Conservation (phyloP, 1,140 invertebrate genomes). For the Pseudobourletiella spinata region DNA sequence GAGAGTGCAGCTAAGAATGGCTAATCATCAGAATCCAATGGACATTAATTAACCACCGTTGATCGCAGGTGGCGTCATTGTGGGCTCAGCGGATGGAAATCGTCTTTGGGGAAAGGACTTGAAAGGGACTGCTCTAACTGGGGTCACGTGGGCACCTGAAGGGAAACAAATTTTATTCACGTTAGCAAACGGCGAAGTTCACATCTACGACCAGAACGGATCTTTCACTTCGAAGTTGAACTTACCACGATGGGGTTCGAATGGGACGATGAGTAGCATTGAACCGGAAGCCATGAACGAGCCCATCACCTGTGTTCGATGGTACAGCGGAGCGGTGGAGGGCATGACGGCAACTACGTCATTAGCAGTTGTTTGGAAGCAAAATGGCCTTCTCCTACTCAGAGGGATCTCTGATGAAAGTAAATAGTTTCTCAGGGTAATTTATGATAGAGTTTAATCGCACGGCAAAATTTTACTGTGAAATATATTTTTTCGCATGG, state of each 20-base stretch:
- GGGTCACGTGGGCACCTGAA: conserved; percentile 93
- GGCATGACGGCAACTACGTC: conserved; percentile 6
- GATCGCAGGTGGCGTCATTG: conserved; percentile 68
- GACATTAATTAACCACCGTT: no score
- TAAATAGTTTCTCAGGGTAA: no score
- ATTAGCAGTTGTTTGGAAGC: conserved; percentile 25
- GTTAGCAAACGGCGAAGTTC: conserved; percentile 79
- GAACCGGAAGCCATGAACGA: not conserved
- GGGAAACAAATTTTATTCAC: conserved; percentile 82
- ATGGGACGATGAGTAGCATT: no score
- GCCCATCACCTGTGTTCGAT: conserved; percentile 20
- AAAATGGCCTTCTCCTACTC: conserved; percentile 7
- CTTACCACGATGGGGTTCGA: not conserved
- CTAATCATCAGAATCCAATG: no score
- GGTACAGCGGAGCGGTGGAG: conserved; percentile 13
- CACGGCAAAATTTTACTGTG: no score
- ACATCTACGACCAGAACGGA: conserved; percentile 89
- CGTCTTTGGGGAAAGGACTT: conserved; percentile 96
- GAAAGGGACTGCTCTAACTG: conserved; percentile 63
- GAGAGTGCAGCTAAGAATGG: no score
- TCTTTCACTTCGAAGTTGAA: conserved; percentile 1
- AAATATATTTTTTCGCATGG: no score
- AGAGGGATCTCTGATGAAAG: conserved; percentile 20
- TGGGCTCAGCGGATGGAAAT: conserved; percentile 94
- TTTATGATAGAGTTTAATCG: no score